phyloP scores from a whole-genome alignment of 92 coral and sea anemone species.

The Ricordea florida region DNA sequence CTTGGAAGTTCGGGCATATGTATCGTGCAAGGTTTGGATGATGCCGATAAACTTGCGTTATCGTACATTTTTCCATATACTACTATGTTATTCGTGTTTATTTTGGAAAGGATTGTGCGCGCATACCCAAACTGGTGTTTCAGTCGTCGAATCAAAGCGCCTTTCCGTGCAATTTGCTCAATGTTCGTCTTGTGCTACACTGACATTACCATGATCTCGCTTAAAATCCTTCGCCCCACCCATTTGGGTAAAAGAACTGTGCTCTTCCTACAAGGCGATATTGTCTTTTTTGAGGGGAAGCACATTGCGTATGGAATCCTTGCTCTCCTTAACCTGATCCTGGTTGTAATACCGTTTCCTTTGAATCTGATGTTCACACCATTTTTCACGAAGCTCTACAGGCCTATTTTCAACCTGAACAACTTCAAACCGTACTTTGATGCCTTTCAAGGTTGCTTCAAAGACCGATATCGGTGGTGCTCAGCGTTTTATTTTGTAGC shows the following conservation, averaged over 20 bases:
- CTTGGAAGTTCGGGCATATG: constrained; percentile 60
- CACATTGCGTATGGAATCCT: constrained; percentile 68
- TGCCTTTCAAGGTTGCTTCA: constrained; percentile 47
- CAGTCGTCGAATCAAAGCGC: constrained; percentile 59
- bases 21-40: constrained; percentile 60
- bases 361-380: constrained; percentile 78
- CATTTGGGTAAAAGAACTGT: constrained; percentile 39
- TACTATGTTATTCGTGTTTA: constrained; percentile 54
- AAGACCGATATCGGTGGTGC: constrained; percentile 72
- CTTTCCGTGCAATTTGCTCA: constrained; percentile 88
- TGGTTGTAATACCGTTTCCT: constrained; percentile 69
- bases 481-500: constrained; percentile 96
- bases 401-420: constrained; percentile 68
- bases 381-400: constrained; percentile 61
- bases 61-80: constrained; percentile 51
- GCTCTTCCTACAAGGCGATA: constrained; percentile 60
- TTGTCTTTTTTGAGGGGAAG: constrained; percentile 68
- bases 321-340: constrained; percentile 55
- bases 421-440: constrained; percentile 69
- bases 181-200: constrained; percentile 85
- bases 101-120: constrained; percentile 60
- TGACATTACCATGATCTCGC: constrained; percentile 75
- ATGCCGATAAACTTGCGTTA: constrained; percentile 69
- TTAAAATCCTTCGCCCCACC: constrained; percentile 65
- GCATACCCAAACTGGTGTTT: constrained; percentile 73